Percentiles rank a stretch among this genome's conserved stretches.
These are phyloP conservation scores for Apeltes quadracus DNA, from an alignment of 2,113 vertebrate species.

Conservation along the genomic window DNA sequence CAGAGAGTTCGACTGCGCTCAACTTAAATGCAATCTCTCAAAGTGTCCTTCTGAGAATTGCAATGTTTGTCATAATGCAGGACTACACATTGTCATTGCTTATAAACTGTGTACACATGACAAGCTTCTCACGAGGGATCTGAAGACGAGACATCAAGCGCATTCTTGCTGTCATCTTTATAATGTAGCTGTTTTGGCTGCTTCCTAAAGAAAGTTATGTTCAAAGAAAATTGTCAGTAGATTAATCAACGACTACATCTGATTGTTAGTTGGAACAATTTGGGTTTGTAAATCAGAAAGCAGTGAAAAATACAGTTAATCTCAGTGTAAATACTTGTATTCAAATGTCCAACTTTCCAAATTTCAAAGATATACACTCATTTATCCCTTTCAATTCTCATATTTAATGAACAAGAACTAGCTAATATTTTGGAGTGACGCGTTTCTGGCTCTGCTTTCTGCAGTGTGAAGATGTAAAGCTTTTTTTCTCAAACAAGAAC, in stretches of 20 bases:
- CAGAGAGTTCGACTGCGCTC: constrained; percentile 3
- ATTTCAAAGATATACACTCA: neutral
- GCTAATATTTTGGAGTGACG: neutral
- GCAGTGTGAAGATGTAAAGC: neutral
- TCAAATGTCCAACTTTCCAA: neutral
- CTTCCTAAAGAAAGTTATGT: neutral
- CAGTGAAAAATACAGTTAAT: neutral
- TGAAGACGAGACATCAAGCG: neutral
- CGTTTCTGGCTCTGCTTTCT: neutral
- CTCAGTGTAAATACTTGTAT: neutral
- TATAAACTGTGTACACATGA: neutral
- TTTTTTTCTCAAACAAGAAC: neutral
- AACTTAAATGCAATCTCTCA: neutral
- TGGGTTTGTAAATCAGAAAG: neutral
- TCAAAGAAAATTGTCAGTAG: neutral
- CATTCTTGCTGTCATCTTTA: constrained; percentile 8
- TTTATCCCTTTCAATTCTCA: neutral
- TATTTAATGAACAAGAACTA: neutral
- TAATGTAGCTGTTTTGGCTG: neutral
- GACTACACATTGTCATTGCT: constrained; percentile 7
- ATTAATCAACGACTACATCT: neutral
- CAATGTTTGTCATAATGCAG: neutral
- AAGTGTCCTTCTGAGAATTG: constrained; percentile 9
- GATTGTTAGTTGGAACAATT: neutral
- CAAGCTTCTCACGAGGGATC: neutral